These are phyloP conservation scores for Eristalinus sepulchralis DNA, from an alignment of 2,888 invertebrate genomes.

Conservation along the genomic window DNA sequence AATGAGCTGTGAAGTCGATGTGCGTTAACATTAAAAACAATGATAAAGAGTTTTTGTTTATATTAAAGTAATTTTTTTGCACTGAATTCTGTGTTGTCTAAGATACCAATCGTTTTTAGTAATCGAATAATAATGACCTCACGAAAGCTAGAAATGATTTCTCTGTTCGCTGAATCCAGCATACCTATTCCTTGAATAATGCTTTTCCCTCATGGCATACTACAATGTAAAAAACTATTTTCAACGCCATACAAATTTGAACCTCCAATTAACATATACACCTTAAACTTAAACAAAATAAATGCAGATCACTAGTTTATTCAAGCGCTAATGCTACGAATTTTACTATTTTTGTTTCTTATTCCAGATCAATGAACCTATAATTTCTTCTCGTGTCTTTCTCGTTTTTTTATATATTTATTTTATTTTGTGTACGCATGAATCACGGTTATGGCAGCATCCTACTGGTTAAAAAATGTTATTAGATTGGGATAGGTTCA, in stretches of 20 bases:
- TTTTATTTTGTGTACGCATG: constrained; percentile 43
- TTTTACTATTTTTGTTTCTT: constrained; percentile 50
- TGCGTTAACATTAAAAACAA: no score
- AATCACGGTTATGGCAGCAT: constrained; percentile 36
- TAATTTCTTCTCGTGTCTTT: constrained; percentile 51
- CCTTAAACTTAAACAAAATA: constrained; percentile 43
- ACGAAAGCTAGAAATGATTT: no score
- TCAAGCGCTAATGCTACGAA: constrained; percentile 49
- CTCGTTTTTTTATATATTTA: not conserved
- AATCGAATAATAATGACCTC: no score
- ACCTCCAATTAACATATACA: constrained; percentile 51
- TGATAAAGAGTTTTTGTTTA: no score
- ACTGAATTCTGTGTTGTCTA: no score
- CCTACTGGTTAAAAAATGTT: constrained; percentile 45
- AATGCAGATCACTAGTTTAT: no score
- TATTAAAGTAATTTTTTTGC: no score
- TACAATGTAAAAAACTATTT: constrained; percentile 21
- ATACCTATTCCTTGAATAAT: not conserved
- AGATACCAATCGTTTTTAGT: no score
- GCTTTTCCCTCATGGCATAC: not conserved
- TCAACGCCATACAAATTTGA: not conserved
- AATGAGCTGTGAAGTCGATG: no score
- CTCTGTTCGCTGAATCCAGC: no score
- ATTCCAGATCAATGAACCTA: constrained; percentile 61
- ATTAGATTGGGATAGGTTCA: constrained; percentile 67